Evolutionary conservation across 2,797 vertebrate species (phyloP).

Genomic region (Myiothlypis coronata): DNA sequence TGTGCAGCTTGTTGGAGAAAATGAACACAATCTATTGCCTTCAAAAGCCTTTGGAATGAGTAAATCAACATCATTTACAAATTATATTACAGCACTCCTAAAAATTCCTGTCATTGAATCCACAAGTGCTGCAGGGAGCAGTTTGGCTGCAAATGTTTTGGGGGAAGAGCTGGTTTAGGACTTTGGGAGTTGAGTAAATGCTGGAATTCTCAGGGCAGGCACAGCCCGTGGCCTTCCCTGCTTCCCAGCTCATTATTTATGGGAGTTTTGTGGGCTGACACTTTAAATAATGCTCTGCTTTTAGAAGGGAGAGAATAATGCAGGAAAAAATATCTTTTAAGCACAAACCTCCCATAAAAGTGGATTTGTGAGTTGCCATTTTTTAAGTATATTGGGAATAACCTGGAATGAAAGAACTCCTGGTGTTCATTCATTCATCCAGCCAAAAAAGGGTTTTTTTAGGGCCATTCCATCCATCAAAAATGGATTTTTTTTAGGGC

Average conservation of each 20-base stretch:
- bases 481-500: not conserved
- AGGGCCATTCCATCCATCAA: no score
- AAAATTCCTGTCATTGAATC: conserved; percentile 24
- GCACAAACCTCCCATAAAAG: not conserved
- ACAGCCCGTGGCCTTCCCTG: not conserved
- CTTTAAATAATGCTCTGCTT: not conserved
- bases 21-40: conserved; percentile 60
- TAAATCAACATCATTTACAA: conserved; percentile 57
- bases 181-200: not conserved
- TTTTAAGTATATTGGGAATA: not conserved
- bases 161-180: conserved; percentile 24
- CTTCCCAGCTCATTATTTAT: not conserved
- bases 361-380: not conserved
- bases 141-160: conserved; percentile 32
- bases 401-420: not conserved
- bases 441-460: no score
- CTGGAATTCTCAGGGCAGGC: not conserved
- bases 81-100: conserved; percentile 41
- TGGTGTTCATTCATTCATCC: no score
- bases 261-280: not conserved
- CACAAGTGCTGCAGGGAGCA: conserved; percentile 30
- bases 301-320: not conserved
- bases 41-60: conserved; percentile 45
- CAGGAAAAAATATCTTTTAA: accelerated
- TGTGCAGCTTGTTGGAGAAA: conserved; percentile 60